Conservation (phyloP, 2,113 vertebrate genomes). For the Ameiurus melas region DNA sequence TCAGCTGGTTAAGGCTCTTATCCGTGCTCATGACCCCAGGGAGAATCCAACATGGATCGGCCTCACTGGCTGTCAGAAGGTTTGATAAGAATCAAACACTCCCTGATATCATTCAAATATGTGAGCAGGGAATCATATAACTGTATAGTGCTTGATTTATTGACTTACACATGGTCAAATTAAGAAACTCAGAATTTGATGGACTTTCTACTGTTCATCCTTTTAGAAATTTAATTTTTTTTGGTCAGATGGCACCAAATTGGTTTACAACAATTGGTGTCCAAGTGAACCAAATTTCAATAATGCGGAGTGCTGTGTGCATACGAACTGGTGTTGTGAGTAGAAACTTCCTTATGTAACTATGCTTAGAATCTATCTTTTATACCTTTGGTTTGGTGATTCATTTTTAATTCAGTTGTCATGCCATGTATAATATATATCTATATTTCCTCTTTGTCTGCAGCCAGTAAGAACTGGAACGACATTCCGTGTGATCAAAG, state of each 20-base stretch:
- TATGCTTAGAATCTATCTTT: no score
- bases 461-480: conserved; percentile 18
- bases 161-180: no score
- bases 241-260: conserved; percentile 30
- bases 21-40: neutral
- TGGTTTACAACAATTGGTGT: neutral
- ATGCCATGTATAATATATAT: no score
- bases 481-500: neutral
- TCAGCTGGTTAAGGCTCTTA: conserved; percentile 1
- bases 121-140: neutral
- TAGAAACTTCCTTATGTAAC: neutral
- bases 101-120: no score
- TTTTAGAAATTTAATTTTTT: neutral
- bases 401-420: no score
- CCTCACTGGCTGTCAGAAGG: conserved; percentile 6
- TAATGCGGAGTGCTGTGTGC: conserved; percentile 12
- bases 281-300: neutral
- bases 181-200: neutral
- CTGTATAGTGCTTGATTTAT: neutral
- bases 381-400: no score
- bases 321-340: neutral
- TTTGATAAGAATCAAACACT: neutral
- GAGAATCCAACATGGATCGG: conserved; percentile 24
- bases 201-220: neutral
- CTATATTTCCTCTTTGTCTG: neutral